These are phyloP conservation scores for Allochrocebus solatus DNA, from an alignment of 2,797 vertebrate genomes.

Conservation along the genomic window DNA sequence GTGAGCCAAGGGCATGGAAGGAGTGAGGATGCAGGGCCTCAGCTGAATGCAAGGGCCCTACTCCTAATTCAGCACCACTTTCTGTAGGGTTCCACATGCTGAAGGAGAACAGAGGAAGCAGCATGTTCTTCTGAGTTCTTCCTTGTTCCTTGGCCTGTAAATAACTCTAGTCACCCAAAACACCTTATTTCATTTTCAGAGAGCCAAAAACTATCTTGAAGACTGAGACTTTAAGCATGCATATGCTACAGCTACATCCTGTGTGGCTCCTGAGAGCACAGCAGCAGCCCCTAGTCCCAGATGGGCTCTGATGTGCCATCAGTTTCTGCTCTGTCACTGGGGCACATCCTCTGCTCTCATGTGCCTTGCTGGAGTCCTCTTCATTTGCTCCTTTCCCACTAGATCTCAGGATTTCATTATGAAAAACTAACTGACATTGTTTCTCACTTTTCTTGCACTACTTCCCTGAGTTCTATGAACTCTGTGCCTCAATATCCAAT, in stretches of 20 bases:
- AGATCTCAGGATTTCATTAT: neutral
- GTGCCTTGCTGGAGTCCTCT: neutral
- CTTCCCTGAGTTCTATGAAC: neutral
- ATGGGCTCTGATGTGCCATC: neutral
- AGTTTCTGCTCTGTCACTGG: neutral
- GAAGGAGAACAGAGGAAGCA: neutral
- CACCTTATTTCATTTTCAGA: slow-evolving; percentile 46
- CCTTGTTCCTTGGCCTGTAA: slow-evolving; percentile 46
- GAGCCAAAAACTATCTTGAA: slow-evolving; percentile 30
- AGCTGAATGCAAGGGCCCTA: neutral
- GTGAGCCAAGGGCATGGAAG: neutral
- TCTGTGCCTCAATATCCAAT: neutral
- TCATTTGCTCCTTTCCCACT: neutral
- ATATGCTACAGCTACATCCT: neutral
- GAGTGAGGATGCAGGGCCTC: neutral
- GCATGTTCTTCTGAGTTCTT: neutral
- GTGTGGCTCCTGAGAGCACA: neutral
- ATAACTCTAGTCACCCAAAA: slow-evolving; percentile 55
- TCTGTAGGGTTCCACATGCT: neutral
- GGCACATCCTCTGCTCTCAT: neutral
- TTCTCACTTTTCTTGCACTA: neutral
- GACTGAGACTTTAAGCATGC: neutral
- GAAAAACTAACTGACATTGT: neutral
- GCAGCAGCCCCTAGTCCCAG: neutral
- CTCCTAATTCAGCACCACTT: neutral